Evolutionary conservation across 2,888 invertebrate species (phyloP), one percentile per base, ranked within the genome.

Genomic region (Rhagium mordax): DNA sequence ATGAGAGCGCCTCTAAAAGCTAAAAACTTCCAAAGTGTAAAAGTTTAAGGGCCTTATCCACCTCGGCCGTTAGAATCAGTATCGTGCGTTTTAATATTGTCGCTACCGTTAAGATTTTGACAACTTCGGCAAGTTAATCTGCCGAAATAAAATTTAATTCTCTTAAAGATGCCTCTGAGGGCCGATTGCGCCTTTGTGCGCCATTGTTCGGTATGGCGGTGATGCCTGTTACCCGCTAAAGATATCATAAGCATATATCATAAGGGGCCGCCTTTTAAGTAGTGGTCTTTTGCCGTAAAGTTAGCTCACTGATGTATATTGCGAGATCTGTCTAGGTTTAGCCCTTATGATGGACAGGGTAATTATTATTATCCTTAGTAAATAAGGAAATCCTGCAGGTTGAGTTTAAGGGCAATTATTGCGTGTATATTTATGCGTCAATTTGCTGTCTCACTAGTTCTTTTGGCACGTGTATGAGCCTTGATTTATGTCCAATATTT

Each of bases 121-220:
- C 82, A 82, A 82, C 79, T 81, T 81, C 76, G 77, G 81, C 78
- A 79, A 83, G 80, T 83, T 83, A 82, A 83, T 81, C 82, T 79
- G 78, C 78, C 67, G 81, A 81, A 81, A 83, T 82, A 83, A 83
- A 83, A 82, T 83, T 81, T 83, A 83, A 82, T 83, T 81, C 80
- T 77, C 76, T 75, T 73, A 74, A 79, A 78, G 80, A 79, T 79
- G 78, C 75, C 82, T 78, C 82, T 27, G 66, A 79, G 80, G 82
- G 77, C 74, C 77, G 71, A 78, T 80, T 78, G 75, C 70, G 77
- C 75, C 73, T 78, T 76, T 77, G 78, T 74, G 74, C 21, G 74
- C 59, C 74, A 74, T 76, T 75, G 72, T 76, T 74, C 72, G 74
- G 79, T 69, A 67, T 48, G 60, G 76, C 71, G 74, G 76, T 75